Evolutionary conservation across 1,140 invertebrate genomes (phyloP).

Genomic region (Octopus bimaculoides): DNA sequence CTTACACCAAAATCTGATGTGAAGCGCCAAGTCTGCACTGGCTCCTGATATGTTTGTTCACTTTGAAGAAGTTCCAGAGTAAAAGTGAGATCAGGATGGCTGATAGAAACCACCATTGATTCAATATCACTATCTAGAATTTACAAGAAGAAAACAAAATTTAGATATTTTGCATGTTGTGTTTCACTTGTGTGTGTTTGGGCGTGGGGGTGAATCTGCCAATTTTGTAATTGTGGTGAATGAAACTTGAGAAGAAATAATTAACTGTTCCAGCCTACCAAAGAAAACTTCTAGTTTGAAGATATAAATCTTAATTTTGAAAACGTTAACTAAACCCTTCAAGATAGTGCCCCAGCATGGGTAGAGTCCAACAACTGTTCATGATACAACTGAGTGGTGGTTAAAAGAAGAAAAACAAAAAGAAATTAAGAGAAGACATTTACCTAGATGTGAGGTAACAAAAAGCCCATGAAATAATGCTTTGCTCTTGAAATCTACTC

Average conservation of each 20-base stretch:
- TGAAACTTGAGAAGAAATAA: no score
- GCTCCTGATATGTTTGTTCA: constrained; percentile 50
- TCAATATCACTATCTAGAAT: constrained; percentile 29
- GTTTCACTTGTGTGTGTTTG: background rate
- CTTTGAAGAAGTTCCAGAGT: constrained; percentile 46
- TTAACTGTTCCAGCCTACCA: no score
- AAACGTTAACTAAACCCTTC: no score
- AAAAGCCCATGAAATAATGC: constrained; percentile 56
- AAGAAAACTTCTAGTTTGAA: no score
- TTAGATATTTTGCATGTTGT: no score
- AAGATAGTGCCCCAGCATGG: no score
- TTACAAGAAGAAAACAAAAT: no score
- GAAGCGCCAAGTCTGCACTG: constrained; percentile 56
- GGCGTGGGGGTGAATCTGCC: background rate
- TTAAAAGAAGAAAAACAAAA: no score
- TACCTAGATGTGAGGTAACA: constrained; percentile 45
- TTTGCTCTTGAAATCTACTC: constrained; percentile 53
- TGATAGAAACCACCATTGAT: constrained; percentile 47
- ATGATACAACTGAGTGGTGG: background rate
- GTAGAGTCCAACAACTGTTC: background rate
- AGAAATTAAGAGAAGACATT: background rate
- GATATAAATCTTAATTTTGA: no score
- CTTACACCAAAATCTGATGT: constrained; percentile 54
- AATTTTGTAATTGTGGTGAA: background rate
- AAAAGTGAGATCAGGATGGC: constrained; percentile 50